phyloP scores from a whole-genome alignment of 2,797 vertebrate genomes.

The Sebastiscus albofasciatus region DNA sequence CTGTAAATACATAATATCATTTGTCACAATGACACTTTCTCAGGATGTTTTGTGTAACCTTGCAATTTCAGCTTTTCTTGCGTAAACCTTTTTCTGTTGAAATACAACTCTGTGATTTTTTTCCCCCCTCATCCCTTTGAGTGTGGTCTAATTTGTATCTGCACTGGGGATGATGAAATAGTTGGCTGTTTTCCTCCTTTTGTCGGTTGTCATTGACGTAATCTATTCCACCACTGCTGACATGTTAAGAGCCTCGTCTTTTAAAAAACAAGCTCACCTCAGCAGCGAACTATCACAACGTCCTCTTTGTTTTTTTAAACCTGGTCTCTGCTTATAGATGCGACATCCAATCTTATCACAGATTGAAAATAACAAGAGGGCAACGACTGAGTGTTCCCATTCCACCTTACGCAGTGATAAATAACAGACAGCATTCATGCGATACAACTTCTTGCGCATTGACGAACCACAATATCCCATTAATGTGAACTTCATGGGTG shows the following conservation, averaged over 20 bases:
- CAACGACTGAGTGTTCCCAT: constrained; percentile 19
- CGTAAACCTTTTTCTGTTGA: background rate
- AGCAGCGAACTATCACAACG: background rate
- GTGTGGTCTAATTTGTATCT: background rate
- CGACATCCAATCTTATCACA: background rate
- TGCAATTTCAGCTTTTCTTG: background rate
- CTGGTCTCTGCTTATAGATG: background rate
- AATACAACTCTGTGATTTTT: background rate
- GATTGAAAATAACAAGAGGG: constrained; percentile 20
- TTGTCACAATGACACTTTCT: background rate
- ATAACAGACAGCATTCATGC: constrained; percentile 22
- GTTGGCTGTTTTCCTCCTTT: background rate
- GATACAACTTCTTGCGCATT: background rate
- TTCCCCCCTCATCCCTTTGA: background rate
- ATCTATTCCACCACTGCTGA: constrained; percentile 9
- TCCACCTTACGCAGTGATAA: constrained; percentile 20
- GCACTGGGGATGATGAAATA: background rate
- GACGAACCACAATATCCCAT: background rate
- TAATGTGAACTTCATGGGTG: constrained; percentile 49
- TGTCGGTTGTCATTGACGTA: background rate
- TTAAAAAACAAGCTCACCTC: constrained; percentile 13
- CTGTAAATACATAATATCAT: constrained; percentile 5
- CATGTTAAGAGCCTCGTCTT: background rate
- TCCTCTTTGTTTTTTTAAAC: constrained; percentile 4
- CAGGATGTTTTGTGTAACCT: background rate